Percentiles rank a stretch among this genome's conserved stretches.
Conservation (phyloP, 2,888 invertebrate genomes). For the Pseudococcus jackbeardsleyi region DNA sequence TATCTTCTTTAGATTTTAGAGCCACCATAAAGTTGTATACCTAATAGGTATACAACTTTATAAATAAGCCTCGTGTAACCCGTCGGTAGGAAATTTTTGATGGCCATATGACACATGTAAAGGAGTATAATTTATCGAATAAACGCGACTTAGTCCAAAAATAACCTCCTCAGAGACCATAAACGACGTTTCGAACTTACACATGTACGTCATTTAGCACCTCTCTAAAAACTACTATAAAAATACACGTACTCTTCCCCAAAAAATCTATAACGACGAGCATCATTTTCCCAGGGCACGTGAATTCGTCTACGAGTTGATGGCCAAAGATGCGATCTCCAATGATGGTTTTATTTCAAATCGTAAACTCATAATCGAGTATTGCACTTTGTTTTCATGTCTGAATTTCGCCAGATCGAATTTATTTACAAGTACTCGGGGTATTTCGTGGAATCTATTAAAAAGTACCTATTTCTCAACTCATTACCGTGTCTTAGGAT, state of each 20-base stretch:
- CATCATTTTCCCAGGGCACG: no score
- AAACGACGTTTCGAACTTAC: slow-evolving; percentile 20
- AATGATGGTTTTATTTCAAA: background rate
- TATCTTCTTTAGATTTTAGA: no score
- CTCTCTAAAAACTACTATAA: slow-evolving; percentile 17
- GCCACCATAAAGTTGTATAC: background rate
- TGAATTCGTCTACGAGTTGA: no score
- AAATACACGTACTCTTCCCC: no score
- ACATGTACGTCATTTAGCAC: slow-evolving; percentile 34
- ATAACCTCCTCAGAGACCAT: slow-evolving; percentile 25
- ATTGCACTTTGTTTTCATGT: background rate
- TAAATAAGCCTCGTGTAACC: background rate
- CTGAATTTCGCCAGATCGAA: background rate
- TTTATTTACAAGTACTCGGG: background rate
- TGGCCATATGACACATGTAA: slow-evolving; percentile 44
- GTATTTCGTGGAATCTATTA: slow-evolving; percentile 26
- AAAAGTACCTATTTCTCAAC: slow-evolving; percentile 23
- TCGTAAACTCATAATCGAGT: background rate
- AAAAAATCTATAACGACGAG: no score
- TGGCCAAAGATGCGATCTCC: no score
- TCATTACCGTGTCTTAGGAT: background rate
- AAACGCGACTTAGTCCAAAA: slow-evolving; percentile 3
- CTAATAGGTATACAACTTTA: background rate
- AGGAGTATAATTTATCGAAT: background rate
- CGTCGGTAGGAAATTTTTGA: background rate